Base-by-base conservation (phyloP, 1,140 invertebrate species). In the Trichonephila clavata region DNA sequence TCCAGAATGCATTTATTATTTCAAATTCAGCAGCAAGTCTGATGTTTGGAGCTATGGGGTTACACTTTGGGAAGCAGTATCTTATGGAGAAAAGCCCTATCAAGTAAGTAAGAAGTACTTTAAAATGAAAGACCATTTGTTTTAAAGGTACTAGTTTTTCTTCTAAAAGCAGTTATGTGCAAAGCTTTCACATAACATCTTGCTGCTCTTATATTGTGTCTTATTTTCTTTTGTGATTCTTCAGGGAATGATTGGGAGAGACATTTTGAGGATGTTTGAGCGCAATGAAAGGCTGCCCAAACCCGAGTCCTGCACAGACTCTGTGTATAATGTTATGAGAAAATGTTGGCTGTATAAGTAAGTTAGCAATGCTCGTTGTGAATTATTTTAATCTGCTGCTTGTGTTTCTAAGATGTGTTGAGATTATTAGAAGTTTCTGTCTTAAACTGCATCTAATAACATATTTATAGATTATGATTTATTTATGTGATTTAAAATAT, bases 291-390 rank as follows among this genome's bases (percentile, higher is more conserved):
- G 98, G 24, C 96, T 99, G 83, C 96, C 97, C 83, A 96, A 97
- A 95, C 98, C 99, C 1, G 97, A 97, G 90, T 96, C 97, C 71
- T 99, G 99, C 96, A 98, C 99, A 0, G 97, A 97, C 81, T 97
- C 98, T 94, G 97, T 98, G 63, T 99, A 98, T 95, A 96, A 97
- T 94, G 96, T 99, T 86, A 99, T 99, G 98, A 96, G 97, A 92
- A 97, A 97, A 95, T 99, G 99, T 96, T 99, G 99, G 99, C 96
- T 97, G 6, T 98, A 98, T 95, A 95, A 93, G 95, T 95, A 91
- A 93, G 94, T 86, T 27, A 18, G 1, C 5, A 20, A 43, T 63
- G 24, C 1, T 16, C 1, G 16, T 27, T 77, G 39, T 68, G 7
- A 7, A 10, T 50, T 50, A 10, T 50, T 10, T 7, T 7, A 50